Evolutionary conservation across 1,140 invertebrate species (phyloP).

Genomic region (Polypedilum pembai): DNA sequence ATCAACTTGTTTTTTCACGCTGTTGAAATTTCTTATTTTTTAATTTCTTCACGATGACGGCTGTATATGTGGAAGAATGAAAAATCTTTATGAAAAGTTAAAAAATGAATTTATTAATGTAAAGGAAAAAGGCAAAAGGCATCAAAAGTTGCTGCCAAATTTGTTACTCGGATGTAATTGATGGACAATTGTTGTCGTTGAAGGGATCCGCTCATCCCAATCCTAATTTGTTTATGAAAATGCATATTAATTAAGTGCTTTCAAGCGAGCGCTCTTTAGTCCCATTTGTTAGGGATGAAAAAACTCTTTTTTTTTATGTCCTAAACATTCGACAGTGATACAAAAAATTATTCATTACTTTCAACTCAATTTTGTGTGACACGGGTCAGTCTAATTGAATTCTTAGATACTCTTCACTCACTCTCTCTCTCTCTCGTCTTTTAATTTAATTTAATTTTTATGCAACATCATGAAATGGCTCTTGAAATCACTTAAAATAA

Average conservation of each 20-base stretch:
- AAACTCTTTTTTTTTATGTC: conserved; percentile 1
- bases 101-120: not conserved
- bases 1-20: too few relatives aligned
- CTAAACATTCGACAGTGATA: not conserved
- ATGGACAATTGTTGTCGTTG: not conserved
- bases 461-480: conserved; percentile 14
- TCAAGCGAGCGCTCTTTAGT: not conserved
- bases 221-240: conserved; percentile 26
- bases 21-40: too few relatives aligned
- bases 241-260: conserved; percentile 26
- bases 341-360: conserved; percentile 24
- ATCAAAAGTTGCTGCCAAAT: not conserved
- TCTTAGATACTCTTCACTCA: not conserved
- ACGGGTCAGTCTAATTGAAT: conserved; percentile 25
- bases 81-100: conserved; percentile 4
- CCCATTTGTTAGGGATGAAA: not conserved
- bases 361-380: conserved; percentile 6
- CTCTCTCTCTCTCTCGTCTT: not conserved
- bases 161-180: conserved; percentile 5
- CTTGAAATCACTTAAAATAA: too few relatives aligned
- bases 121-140: not conserved
- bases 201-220: not conserved
- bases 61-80: too few relatives aligned
- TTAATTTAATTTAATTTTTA: not conserved
- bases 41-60: too few relatives aligned